Conservation (phyloP, 1,140 invertebrate species). For the Wiebesia pumilae region DNA sequence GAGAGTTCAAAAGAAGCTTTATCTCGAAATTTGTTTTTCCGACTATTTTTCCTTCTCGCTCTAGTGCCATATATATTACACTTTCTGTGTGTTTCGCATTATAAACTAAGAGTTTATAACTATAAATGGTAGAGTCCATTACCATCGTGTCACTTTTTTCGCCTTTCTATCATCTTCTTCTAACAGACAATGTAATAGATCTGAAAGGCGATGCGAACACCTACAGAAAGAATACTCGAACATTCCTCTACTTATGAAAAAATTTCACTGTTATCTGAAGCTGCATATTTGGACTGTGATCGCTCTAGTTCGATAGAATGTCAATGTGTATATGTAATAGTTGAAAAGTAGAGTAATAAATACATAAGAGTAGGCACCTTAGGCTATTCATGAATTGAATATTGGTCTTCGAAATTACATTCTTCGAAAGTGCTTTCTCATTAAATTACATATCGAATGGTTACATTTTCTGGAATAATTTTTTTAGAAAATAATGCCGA, state of each 20-base stretch:
- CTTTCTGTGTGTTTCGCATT: neutral
- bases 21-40: neutral
- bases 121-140: conserved; percentile 36
- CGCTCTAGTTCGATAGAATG: neutral
- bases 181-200: conserved; percentile 8
- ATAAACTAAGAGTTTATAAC: neutral
- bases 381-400: neutral
- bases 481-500: too few species aligned
- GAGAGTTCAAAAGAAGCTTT: neutral
- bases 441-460: too few species aligned
- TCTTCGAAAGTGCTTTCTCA: neutral
- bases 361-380: neutral
- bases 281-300: neutral
- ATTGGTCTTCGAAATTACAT: neutral
- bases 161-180: neutral
- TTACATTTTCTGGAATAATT: too few species aligned
- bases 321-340: neutral
- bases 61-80: neutral
- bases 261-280: neutral
- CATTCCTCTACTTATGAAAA: neutral
- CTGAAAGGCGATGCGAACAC: neutral
- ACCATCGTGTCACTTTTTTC: conserved; percentile 30
- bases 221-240: neutral
- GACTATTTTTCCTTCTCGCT: neutral
- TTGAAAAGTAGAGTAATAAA: neutral